Evolutionary conservation across 1,140 invertebrate species (phyloP).

Genomic region (Heterodera carotae): DNA sequence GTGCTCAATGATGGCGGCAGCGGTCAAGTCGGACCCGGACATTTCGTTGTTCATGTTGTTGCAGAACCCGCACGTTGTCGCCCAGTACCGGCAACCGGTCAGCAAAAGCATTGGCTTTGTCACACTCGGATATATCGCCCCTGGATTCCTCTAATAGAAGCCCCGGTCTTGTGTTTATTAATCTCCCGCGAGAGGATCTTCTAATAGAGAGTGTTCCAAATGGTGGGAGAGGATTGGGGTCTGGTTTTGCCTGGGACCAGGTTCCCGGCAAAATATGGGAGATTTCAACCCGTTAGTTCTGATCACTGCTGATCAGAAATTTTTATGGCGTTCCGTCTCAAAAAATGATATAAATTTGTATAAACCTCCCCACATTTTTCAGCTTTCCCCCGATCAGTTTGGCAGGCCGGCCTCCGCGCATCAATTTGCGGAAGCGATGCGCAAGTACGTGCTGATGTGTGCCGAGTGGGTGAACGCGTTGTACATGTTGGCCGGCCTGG

Average conservation of each 20-base stretch:
- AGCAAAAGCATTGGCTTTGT: background rate
- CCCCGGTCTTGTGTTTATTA: no score
- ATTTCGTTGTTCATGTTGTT: slow-evolving; percentile 49
- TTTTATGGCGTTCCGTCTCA: background rate
- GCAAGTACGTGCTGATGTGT: slow-evolving; percentile 52
- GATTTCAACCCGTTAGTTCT: no score
- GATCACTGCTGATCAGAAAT: background rate
- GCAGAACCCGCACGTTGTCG: slow-evolving; percentile 31
- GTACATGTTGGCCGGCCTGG: slow-evolving; percentile 50
- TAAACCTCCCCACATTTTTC: background rate
- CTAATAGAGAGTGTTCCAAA: no score
- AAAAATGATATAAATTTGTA: background rate
- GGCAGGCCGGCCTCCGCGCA: slow-evolving; percentile 34
- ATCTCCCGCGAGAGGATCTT: no score
- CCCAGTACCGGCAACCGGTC: slow-evolving; percentile 28
- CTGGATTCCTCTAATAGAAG: no score
- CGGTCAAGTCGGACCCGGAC: slow-evolving; percentile 60
- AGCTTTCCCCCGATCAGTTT: slow-evolving; percentile 19
- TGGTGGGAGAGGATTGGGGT: no score
- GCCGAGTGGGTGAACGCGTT: slow-evolving; percentile 62
- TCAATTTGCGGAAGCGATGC: slow-evolving; percentile 55
- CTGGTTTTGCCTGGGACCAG: no score
- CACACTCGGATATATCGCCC: background rate
- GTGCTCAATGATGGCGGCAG: background rate
- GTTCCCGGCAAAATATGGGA: slow-evolving; percentile 5